Evolutionary conservation across 2,113 vertebrate genomes (phyloP).

Genomic region (Alethe diademata): DNA sequence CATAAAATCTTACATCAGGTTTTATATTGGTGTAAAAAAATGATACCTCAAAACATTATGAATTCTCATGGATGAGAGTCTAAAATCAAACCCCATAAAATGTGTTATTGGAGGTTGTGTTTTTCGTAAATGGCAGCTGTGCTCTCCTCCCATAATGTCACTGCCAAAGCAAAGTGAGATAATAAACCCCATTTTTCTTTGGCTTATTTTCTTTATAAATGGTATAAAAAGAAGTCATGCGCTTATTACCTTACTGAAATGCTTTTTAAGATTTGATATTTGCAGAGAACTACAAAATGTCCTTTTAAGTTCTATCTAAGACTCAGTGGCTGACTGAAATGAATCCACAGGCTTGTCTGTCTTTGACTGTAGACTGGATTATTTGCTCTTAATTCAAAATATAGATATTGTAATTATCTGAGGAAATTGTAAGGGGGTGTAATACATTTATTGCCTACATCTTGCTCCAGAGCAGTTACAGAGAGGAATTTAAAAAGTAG

Average conservation of each 20-base stretch:
- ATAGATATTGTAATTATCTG: background rate
- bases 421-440: background rate
- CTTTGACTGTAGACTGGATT: background rate
- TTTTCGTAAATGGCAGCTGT: conserved; percentile 53
- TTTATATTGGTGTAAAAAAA: conserved; percentile 49
- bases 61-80: conserved; percentile 10
- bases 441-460: background rate
- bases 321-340: background rate
- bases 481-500: background rate
- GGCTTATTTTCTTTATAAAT: conserved; percentile 30
- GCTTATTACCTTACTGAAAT: background rate
- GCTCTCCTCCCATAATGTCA: conserved; percentile 16
- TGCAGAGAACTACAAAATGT: conserved; percentile 10
- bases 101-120: background rate
- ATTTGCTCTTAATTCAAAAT: background rate
- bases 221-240: background rate
- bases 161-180: conserved; percentile 4
- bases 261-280: background rate
- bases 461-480: background rate
- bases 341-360: background rate
- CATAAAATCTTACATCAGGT: background rate
- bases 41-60: conserved; percentile 34
- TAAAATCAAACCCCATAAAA: conserved; percentile 58
- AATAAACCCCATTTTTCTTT: conserved; percentile 36
- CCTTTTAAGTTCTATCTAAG: background rate